phyloP scores from a whole-genome alignment of 2,113 vertebrate genomes.

The Varanus salvator region DNA sequence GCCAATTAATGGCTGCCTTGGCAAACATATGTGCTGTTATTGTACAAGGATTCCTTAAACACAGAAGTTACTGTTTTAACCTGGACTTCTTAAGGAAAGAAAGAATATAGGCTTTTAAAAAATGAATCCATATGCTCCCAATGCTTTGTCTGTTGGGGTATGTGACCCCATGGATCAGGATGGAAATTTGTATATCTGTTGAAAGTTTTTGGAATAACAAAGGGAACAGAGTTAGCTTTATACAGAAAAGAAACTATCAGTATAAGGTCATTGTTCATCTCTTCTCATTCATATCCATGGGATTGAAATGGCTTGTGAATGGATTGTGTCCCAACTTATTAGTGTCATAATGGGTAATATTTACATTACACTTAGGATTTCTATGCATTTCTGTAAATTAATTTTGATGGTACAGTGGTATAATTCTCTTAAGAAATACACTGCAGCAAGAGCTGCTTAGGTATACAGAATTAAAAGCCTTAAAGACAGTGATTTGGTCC shows the following conservation, averaged over 20 bases:
- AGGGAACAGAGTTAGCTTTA: background rate
- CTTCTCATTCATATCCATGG: conserved; percentile 24
- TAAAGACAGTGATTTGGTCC: conserved; percentile 59
- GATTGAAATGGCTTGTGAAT: conserved; percentile 47
- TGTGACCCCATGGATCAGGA: background rate
- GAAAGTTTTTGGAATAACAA: background rate
- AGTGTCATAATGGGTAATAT: conserved; percentile 52
- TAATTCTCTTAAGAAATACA: conserved; percentile 57
- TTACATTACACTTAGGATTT: conserved; percentile 62
- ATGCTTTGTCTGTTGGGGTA: background rate
- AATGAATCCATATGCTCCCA: background rate
- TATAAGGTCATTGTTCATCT: background rate
- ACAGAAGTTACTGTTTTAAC: background rate
- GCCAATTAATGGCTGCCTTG: background rate
- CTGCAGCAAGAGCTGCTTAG: conserved; percentile 39
- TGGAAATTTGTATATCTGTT: background rate
- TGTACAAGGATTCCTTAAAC: background rate
- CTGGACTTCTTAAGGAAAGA: background rate
- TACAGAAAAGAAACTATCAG: background rate
- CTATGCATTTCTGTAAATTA: conserved; percentile 62
- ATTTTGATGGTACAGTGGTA: conserved; percentile 60
- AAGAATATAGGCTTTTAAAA: background rate
- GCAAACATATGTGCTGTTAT: background rate
- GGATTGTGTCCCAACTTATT: conserved; percentile 49
- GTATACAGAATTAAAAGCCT: conserved; percentile 51